Base-by-base conservation (phyloP, 2,797 vertebrate species). In the Lycodopsis pacificus region DNA sequence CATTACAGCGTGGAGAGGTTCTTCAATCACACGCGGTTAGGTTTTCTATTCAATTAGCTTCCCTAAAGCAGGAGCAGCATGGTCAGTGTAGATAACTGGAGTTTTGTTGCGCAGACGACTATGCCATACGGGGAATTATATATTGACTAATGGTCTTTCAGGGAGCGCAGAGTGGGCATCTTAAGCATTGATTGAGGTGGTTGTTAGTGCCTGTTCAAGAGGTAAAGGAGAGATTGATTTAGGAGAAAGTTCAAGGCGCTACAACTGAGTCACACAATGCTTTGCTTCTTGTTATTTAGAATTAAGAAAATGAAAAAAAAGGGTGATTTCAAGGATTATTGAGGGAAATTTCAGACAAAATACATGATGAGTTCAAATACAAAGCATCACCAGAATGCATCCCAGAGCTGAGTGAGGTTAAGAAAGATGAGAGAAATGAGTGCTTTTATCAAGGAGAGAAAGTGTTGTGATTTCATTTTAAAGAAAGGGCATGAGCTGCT, bases 1-100 rank as follows among this genome's bases (percentile, higher is more conserved):
- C 34, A 89, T 94, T 94, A 94, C n/a, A 74, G 72, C 13, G 59
- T 66, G 69, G 22, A 58, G 53, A 4, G 42, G 49, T 62, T 34
- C 36, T 70, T 81, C 65, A 75, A 73, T 80, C 73, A 61, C 80
- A 73, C 1, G 40, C 57, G 19, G 15, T 40, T 32, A 65, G 1
- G 2, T 57, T 69, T 48, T 70, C 70, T 49, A 61, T 44, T 75
- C 32, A 73, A 78, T 88, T 81, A 80, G 59, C 62, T 20, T 34
- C 25, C 65, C 30, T 9, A 7, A 71, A 81, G 44, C 5, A 62
- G 14, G 1, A 62, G 65, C 11, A 20, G 64, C 22, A 7, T 6
- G 30, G 57, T 77, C 17, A 75, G 73, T 57, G 57, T 7, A 42
- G 14, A 30, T 15, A 30, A 69, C 17, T 11, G 36, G 49, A 4